Conservation (phyloP, 2,113 vertebrate species). For the Lamprotornis superbus region DNA sequence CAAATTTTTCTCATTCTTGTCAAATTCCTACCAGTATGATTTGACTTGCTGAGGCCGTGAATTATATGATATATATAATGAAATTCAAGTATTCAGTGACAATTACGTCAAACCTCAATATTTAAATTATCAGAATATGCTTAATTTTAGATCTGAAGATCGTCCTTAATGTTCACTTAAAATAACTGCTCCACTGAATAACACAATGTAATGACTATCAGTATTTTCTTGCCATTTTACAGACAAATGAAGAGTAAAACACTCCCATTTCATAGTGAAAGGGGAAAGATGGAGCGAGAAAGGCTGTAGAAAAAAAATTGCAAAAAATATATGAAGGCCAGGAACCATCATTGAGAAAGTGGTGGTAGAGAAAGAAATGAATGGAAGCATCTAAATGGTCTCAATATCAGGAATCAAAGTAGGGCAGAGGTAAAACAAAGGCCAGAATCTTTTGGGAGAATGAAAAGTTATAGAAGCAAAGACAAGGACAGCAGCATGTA, state of each 20-base stretch:
- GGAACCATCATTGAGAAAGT: background rate
- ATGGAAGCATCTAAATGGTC: background rate
- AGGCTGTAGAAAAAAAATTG: background rate
- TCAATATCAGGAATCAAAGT: background rate
- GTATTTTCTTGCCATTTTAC: background rate
- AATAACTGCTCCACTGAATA: background rate
- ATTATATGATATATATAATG: background rate
- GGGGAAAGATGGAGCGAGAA: background rate
- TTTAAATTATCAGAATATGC: background rate
- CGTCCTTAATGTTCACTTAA: background rate
- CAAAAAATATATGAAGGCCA: background rate
- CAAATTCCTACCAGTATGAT: background rate
- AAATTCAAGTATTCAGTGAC: background rate
- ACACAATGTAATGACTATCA: background rate
- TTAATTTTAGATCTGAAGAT: background rate
- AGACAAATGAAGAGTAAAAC: background rate
- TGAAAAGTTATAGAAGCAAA: background rate
- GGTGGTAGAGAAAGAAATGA: background rate
- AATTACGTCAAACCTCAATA: background rate
- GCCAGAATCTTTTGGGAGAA: background rate
- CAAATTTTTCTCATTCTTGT: background rate
- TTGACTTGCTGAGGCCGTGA: background rate
- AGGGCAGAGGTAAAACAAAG: background rate
- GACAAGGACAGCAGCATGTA: background rate
- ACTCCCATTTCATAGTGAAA: background rate